Conservation (phyloP, 2,113 vertebrate species). For the Litocranius walleri region DNA sequence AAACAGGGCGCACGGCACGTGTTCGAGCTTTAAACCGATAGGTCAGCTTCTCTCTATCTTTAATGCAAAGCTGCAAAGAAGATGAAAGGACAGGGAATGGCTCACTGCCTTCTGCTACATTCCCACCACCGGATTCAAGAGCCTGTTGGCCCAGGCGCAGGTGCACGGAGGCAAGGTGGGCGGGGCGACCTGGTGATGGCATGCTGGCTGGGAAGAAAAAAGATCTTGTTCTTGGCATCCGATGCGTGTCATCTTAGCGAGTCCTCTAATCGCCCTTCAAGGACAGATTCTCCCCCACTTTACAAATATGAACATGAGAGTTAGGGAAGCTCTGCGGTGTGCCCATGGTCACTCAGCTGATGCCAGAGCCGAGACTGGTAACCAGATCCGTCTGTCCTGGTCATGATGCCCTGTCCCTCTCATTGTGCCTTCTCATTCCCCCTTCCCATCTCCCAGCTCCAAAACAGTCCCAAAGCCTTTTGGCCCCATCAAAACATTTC, state of each 20-base stretch:
- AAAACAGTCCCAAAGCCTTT: background rate
- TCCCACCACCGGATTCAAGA: background rate
- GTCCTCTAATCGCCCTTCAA: background rate
- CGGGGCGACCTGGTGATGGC: background rate
- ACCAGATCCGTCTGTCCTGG: background rate
- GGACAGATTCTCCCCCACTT: background rate
- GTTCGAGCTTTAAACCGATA: background rate
- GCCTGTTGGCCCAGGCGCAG: background rate
- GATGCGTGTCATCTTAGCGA: too few relatives aligned
- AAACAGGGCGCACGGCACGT: background rate
- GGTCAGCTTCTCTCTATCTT: background rate
- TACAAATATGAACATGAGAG: background rate
- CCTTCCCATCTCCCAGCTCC: background rate
- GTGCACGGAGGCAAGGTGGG: too few relatives aligned
- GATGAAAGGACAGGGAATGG: background rate
- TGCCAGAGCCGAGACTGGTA: background rate
- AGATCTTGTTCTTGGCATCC: background rate
- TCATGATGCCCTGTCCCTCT: background rate
- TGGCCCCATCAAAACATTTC: background rate
- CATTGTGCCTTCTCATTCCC: background rate
- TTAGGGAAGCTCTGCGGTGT: background rate
- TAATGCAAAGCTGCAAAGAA: background rate
- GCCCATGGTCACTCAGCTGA: background rate
- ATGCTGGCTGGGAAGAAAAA: background rate
- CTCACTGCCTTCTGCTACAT: too few relatives aligned